Conservation (phyloP, 2,113 vertebrate species). For the Stictonetta naevosa region DNA sequence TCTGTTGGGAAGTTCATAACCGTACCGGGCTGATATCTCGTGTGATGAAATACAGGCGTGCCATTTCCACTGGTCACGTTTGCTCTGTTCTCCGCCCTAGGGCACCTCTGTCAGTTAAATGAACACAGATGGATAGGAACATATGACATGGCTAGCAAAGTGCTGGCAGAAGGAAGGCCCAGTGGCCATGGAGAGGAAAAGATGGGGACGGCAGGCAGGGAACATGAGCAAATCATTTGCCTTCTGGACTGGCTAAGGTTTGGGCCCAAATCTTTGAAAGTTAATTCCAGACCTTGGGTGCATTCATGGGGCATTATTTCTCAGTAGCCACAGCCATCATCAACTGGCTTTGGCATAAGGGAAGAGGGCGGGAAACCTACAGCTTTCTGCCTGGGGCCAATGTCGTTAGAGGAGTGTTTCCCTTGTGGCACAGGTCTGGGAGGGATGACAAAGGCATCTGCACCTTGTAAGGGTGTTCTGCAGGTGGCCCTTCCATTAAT, state of each 20-base stretch:
- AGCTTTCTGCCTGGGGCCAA: background rate
- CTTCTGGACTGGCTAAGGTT: background rate
- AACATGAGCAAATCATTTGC: background rate
- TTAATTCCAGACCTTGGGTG: background rate
- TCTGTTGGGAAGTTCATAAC: background rate
- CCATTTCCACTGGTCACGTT: background rate
- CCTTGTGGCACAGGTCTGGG: background rate
- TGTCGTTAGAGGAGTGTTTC: background rate
- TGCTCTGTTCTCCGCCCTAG: background rate
- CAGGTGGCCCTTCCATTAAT: background rate
- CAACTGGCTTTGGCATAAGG: background rate
- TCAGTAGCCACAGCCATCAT: background rate
- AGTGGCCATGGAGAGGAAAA: background rate
- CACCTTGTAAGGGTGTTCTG: rapidly evolving
- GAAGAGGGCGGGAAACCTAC: background rate
- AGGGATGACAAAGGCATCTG: background rate
- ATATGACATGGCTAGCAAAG: background rate
- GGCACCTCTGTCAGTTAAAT: background rate
- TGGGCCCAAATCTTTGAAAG: background rate
- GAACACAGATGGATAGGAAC: background rate
- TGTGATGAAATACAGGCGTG: background rate
- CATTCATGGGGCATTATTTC: rapidly evolving
- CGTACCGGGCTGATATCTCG: background rate
- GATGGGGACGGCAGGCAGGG: too few relatives aligned
- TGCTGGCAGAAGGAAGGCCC: background rate